Evolutionary conservation across 2,797 vertebrate species (phyloP), one percentile per base, ranked within the genome.

Genomic region (Molossus alvarezi): DNA sequence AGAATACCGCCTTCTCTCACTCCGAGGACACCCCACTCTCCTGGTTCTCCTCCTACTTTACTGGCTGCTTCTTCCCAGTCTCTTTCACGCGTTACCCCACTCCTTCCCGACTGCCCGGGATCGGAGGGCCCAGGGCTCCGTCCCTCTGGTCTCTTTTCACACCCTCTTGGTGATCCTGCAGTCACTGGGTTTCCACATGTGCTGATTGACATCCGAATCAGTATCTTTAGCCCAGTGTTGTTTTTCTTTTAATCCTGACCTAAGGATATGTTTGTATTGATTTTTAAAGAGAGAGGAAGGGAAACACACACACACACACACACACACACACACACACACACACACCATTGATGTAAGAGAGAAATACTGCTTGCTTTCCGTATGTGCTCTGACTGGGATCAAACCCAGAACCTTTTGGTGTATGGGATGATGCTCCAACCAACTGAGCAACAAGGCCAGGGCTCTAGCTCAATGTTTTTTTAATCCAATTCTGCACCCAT

Each of bases 21-120:
- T 64, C 60, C 60, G 17, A 60, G 64, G 69, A 37, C 17, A 45
- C 33, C 21, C 0, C 23, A 29, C 3, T 8, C 13, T 37, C 77
- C 62, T 21, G 71, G 33, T 17, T 88, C 71, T 79, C 57, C 64
- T 87, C 45, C 48, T 0, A 0, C 33, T 29, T 9, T 41, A 5
- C 86, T 18, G 62, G 75, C 6, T 2, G 1, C 37, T 55, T 41
- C 75, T 71, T 21, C 37, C 10, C 67, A 8, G 14, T 5, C 15
- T 51, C 86, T n/a, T 45, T 65, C 25, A 14, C 23, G 41, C 45
- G 4, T 15, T 62, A 8, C 1, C 17, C 41, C 18, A 48, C 64
- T 2, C 20, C 41, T 41, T 80, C 23, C 11, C 0, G 0, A 37
- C 33, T 29, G 27, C 33, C 41, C 18, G 6, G 5, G 41, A 9